phyloP scores from a whole-genome alignment of 2,888 invertebrate genomes.

The Teleogryllus oceanicus region DNA sequence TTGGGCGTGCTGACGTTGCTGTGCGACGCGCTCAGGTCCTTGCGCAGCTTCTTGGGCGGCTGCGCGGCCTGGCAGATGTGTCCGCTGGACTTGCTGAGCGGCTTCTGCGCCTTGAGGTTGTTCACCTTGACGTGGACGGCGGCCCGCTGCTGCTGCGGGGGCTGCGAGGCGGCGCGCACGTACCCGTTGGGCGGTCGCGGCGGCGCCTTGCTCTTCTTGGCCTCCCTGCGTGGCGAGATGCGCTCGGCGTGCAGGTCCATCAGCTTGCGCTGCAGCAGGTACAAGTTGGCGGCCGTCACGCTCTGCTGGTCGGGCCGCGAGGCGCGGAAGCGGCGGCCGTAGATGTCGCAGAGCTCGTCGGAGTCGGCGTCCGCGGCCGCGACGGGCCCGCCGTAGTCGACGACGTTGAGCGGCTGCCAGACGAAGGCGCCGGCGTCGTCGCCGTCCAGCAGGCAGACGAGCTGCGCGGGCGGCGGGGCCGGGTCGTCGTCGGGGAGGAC shows the following conservation, averaged over 20 bases:
- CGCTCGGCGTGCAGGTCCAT: slow-evolving; percentile 1
- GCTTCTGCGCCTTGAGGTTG: slow-evolving; percentile 25
- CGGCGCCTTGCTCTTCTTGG: neutral
- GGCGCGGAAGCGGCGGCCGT: neutral
- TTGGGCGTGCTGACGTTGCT: slow-evolving; percentile 9
- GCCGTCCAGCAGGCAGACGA: neutral
- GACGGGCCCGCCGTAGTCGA: neutral
- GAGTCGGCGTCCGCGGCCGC: neutral
- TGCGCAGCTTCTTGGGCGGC: neutral
- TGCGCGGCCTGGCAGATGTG: neutral
- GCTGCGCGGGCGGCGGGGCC: neutral
- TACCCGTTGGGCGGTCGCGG: neutral
- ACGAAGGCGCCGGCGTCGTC: neutral
- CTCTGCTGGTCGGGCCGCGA: neutral
- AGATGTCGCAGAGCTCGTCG: slow-evolving; percentile 7
- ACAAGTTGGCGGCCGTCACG: slow-evolving; percentile 18
- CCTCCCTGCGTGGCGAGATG: neutral
- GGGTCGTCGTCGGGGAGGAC: neutral
- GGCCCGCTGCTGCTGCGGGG: neutral
- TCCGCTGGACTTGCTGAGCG: slow-evolving; percentile 22
- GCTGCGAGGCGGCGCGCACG: neutral
- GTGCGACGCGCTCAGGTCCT: neutral
- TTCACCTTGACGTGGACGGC: slow-evolving; percentile 37
- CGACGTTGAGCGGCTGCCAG: slow-evolving; percentile 18
- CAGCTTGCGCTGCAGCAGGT: slow-evolving; percentile 11